Evolutionary conservation across 2,888 invertebrate genomes (phyloP), one percentile per base, ranked within the genome.

Genomic region (Caenorhabditis sinica): DNA sequence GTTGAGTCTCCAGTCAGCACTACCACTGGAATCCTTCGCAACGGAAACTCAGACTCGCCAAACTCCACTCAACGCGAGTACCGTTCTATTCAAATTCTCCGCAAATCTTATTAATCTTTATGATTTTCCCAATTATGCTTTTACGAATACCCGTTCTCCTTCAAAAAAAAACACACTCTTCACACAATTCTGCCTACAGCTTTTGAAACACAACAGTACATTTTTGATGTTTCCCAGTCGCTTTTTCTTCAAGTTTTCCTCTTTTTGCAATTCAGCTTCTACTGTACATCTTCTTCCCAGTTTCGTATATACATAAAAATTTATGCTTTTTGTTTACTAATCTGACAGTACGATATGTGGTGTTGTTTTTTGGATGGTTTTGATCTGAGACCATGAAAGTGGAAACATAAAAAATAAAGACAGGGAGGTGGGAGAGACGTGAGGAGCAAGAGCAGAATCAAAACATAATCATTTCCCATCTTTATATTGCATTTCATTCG

Each of bases 1-100:
- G 89, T 89, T 17, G 89, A 89, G 11, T 89, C 89, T 6, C 89
- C 89, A 43, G 84, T 86, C n/a, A 88, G 88, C 49, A 86, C 87
- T 2, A 85, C 86, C 25, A 87, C 86, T 56, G 87, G 87, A 68
- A 88, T 87, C 45, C 86, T 88, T 45, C 85, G 86, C 36, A 87
- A 88, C 40, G 85, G 84, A 25, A 76, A 69, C 56, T 60, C 63
- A 17, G 84, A 82, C 43, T 77, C 83, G 6, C 73, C 82, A 60
- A 51, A 82, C 51, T 84, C 84, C 2, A 73, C 85, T 53, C 79
- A 86, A 61, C 82, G 86, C 9, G 90, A 89, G 72, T 87, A 87
- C 45, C 88, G 89, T 36, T 84, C 90, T 15, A 86, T 90, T 36
- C 84, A 89, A 80, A 90, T 90, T 28, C 88, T 89, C 58, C 88